phyloP scores from a whole-genome alignment of 2,888 invertebrate genomes.

The Papilio protenor region DNA sequence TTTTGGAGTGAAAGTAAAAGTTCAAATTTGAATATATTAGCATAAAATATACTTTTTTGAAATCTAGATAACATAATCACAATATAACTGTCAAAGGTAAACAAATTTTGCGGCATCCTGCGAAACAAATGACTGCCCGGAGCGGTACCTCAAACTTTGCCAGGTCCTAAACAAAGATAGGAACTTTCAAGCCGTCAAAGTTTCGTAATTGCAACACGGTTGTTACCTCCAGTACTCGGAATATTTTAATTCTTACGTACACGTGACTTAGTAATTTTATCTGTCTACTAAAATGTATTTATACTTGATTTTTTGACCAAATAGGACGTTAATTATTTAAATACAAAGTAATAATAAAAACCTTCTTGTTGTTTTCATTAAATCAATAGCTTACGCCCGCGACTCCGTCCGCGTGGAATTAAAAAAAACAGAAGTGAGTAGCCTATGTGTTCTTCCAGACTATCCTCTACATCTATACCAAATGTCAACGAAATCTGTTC shows the following conservation, averaged over 20 bases:
- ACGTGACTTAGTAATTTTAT: not conserved
- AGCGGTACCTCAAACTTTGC: slow-evolving; percentile 34
- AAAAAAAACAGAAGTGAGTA: no score
- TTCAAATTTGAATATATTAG: not conserved
- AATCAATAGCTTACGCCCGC: no score
- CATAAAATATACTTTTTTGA: not conserved
- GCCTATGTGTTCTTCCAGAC: no score
- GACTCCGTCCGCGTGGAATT: no score
- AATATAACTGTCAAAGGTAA: slow-evolving; percentile 35
- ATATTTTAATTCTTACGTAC: slow-evolving; percentile 23
- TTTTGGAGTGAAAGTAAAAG: not conserved
- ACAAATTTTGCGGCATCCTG: slow-evolving; percentile 31
- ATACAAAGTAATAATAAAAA: no score
- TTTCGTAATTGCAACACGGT: slow-evolving; percentile 31
- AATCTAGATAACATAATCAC: slow-evolving; percentile 18
- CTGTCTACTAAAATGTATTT: not conserved
- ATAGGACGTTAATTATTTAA: no score
- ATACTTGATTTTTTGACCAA: not conserved
- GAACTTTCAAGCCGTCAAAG: slow-evolving; percentile 31
- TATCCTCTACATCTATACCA: no score
- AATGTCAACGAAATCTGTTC: no score
- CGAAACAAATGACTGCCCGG: slow-evolving; percentile 34
- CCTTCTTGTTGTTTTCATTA: no score
- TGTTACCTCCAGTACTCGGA: slow-evolving; percentile 10
- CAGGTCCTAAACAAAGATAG: slow-evolving; percentile 36